Evolutionary conservation across 1,140 invertebrate genomes (phyloP), one percentile per base, ranked within the genome.

Genomic region (Calephelis virginiensis): DNA sequence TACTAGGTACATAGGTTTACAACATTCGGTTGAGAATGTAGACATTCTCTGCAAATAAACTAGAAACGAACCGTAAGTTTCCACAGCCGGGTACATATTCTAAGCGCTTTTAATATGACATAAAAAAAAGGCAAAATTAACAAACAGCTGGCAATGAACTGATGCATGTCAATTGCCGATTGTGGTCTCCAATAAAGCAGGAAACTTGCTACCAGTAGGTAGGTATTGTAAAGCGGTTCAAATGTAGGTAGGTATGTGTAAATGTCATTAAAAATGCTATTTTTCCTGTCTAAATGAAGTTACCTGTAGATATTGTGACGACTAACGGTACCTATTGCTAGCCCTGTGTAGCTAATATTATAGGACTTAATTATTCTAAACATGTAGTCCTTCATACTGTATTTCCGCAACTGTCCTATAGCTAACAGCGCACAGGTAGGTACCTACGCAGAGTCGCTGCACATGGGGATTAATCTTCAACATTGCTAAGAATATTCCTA

Each of bases 331-430:
- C 8, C 14, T 43, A 13, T 38, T 40, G 38, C 9, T 1, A 12
- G 60, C 43, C 9, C n/a, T 61, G 13, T 3, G 13, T 53, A 11
- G 13, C 28, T 28, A 28, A 4, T 28, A 28, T 53, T n/a, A 53
- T 5, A 53, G 8, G 12, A 62, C 43, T 53, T 64, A 40, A 38
- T 53, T 40, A 64, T 64, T 53, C 63, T 53, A 28, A 37, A 56
- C 49, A 45, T 53, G 49, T n/a, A 1, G 10, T 45, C 12, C 13
- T 8, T 14, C 49, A 13, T 28, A 40, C n/a, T 43, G 10, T 38
- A 40, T 64, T 56, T 64, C 63, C 63, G 63, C 49, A 28, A 50
- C 63, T 37, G 50, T 17, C 17, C 28, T 10, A 6, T 5, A 43
- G 40, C 40, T 9, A 43, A 7, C 14, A 56, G 6, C 28, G 28